Base-by-base conservation (phyloP, 2,888 invertebrate genomes). In the Oscheius myriophilus region DNA sequence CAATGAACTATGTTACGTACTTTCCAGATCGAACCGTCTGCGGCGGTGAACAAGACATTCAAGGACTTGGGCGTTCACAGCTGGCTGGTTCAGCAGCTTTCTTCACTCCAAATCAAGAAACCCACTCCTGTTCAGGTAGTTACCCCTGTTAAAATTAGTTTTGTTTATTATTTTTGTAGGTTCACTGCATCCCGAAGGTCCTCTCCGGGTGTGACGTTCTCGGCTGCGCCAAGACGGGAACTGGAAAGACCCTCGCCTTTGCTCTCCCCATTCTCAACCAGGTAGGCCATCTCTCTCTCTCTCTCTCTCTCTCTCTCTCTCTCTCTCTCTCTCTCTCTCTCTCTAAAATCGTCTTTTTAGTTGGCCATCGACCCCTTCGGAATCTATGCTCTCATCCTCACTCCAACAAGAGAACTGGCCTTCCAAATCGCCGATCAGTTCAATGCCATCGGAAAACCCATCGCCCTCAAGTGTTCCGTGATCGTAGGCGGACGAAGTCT, bases 231-330 rank as follows among this genome's bases (percentile, higher is more conserved):
- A 95, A 96, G 88, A 98, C 97, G 11, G 97, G 97, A 16, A 96
- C 95, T 67, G 97, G 97, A 1, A 98, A 98, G 90, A 98, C 98
- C 0, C 91, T 97, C 84, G 95, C 97, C 0, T 98, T 98, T 90
- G 96, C 95, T 0, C 64, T 83, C 14, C 84, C 84, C 6, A 85
- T 84, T 57, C 69, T 84, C 12, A 77, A 85, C 21, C 72, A 84
- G 73, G 82, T 82, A 57, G 7, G 63, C 0, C 14, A 7, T 18
- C 43, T 39, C 52, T 41, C 16, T 16, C 61, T 21, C 43, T 14
- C 21, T 33, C 12, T 59, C 33, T 14, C 43, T 16, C n/a, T 51
- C 21, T 18, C 43, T 39, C 52, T 41, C 16, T 16, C 61, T 21
- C 43, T 14, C 21, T 18, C 43, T 39, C 52, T 41, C 16, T 16